phyloP scores from a whole-genome alignment of 2,113 vertebrate genomes.

The Takifugu flavidus region DNA sequence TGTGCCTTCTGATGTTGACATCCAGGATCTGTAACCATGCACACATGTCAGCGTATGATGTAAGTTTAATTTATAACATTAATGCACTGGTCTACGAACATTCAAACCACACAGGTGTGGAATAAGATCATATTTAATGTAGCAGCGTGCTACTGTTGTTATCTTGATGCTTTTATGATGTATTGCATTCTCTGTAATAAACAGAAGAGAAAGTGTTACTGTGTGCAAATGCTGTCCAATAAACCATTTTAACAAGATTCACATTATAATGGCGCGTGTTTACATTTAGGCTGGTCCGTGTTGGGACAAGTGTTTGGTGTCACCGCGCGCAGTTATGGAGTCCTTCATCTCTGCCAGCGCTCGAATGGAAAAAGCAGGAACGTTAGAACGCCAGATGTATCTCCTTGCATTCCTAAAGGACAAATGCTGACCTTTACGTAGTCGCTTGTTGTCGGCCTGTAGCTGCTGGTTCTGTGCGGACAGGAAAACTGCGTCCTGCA shows the following conservation, averaged over 20 bases:
- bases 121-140: constrained; percentile 2
- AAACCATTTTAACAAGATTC: constrained; percentile 26
- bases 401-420: neutral
- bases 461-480: constrained; percentile 77
- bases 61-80: constrained; percentile 1
- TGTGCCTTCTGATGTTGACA: constrained; percentile 15
- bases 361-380: constrained; percentile 26
- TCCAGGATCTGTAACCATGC: neutral
- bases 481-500: constrained; percentile 73
- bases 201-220: constrained; percentile 17
- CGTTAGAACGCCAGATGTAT: neutral
- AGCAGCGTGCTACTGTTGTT: constrained; percentile 31
- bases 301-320: constrained; percentile 8
- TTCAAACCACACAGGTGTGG: constrained; percentile 7
- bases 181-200: constrained; percentile 18
- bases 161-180: neutral
- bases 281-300: constrained; percentile 11
- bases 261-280: neutral
- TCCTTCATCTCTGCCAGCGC: constrained; percentile 67
- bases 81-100: constrained; percentile 11
- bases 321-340: constrained; percentile 31
- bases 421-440: constrained; percentile 35
- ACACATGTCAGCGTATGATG: constrained; percentile 1
- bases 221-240: constrained; percentile 30
- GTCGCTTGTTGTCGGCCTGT: constrained; percentile 55